phyloP scores from a whole-genome alignment of 1,140 invertebrate species.

The Laupala kohalensis region DNA sequence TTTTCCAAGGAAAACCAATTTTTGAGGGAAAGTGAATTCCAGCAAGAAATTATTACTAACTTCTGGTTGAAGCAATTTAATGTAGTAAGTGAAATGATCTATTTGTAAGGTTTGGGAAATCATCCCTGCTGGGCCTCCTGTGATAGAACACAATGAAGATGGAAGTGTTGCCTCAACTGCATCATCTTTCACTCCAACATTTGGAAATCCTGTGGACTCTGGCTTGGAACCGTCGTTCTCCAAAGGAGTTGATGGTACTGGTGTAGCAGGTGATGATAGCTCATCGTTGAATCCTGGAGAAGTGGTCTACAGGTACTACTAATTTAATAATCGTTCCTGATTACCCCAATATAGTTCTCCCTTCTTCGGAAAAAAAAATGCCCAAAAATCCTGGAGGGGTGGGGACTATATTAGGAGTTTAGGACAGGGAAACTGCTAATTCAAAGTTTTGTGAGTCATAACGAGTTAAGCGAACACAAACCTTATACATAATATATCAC shows the following conservation, averaged over 20 bases:
- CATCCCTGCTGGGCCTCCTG: constrained; percentile 46
- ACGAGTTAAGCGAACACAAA: too few relatives aligned
- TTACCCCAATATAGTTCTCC: neutral
- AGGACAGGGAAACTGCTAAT: too few relatives aligned
- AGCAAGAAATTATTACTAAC: too few relatives aligned
- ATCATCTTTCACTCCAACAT: constrained; percentile 21
- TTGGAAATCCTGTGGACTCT: constrained; percentile 20
- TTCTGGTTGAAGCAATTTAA: too few relatives aligned
- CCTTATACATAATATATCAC: too few relatives aligned
- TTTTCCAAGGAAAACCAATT: too few relatives aligned
- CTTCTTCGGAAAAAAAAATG: too few relatives aligned
- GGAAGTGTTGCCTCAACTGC: constrained; percentile 29
- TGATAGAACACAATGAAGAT: constrained; percentile 49
- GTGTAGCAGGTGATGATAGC: constrained; percentile 4
- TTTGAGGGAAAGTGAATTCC: too few relatives aligned
- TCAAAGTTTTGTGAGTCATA: too few relatives aligned
- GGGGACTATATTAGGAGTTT: too few relatives aligned
- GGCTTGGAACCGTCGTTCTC: constrained; percentile 15
- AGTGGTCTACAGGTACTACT: constrained; percentile 1
- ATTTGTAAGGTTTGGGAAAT: constrained; percentile 55
- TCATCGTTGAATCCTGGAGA: constrained; percentile 1
- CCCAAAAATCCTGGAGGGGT: too few relatives aligned
- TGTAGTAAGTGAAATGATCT: too few relatives aligned
- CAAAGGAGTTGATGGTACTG: constrained; percentile 16
- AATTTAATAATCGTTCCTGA: neutral